Base-by-base conservation (phyloP, 2,888 invertebrate species). In the Caenorhabditis macrosperma region DNA sequence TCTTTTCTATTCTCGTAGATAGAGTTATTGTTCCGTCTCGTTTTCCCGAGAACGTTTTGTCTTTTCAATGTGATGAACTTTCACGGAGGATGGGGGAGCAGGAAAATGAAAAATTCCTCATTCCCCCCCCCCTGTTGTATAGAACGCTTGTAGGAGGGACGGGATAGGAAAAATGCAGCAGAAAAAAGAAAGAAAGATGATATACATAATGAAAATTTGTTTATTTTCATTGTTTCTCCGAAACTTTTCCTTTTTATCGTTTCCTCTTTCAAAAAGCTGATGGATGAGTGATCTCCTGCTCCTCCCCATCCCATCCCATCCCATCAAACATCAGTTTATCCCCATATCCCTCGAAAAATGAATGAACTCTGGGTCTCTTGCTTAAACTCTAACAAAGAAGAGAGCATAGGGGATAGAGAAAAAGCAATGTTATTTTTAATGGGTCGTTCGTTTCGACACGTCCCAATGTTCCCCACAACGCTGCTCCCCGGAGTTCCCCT, bases 371-470 rank as follows among this genome's bases (percentile, higher is more conserved):
- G 26, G 6, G 46, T 20, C 20, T 12, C 2, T n/a, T 52, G 9
- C n/a, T n/a, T n/a, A n/a, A n/a, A n/a, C n/a, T n/a, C n/a, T n/a
- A 52, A 52, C 24, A 12, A 26, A n/a, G n/a, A 30, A 50, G 17
- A 44, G n/a, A 44, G 17, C n/a, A 44, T 20, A 38, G 33, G 33
- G 64, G 28, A 41, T 66, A 22, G 41, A 54, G 66, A 26, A 54
- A 28, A 50, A 33, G 17, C 61, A 71, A 71, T 69, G 69, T 54
- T 71, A 57, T 54, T 55, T 71, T 72, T 72, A 64, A 72, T 72
- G 72, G 72, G 63, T 63, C 55, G 72, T 72, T 72, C 72, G 17
- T 17, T 44, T 20, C 44, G 20, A 71, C 71, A 71, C 61, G 22
- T 71, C 30, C n/a, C 44, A 71, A 44, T 28, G 44, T 26, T 26